Conservation (phyloP, 1,140 invertebrate genomes). For the Drosophila mayri region DNA sequence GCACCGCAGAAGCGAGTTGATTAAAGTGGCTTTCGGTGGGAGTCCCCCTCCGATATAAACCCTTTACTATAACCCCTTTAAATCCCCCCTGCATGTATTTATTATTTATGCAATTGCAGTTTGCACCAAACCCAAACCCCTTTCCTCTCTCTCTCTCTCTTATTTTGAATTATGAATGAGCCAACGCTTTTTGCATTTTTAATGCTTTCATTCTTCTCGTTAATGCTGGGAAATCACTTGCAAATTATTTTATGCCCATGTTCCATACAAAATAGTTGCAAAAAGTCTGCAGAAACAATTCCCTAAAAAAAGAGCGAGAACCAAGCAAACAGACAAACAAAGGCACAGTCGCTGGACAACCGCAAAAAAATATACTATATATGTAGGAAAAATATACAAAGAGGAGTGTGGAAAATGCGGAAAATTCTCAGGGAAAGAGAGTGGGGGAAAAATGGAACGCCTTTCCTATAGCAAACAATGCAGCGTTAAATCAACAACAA, state of each 20-base stretch:
- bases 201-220: slow-evolving; percentile 58
- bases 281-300: slow-evolving; percentile 24
- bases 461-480: slow-evolving; percentile 43
- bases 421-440: not conserved
- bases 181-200: slow-evolving; percentile 66
- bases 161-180: slow-evolving; percentile 55
- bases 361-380: slow-evolving; percentile 10
- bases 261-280: slow-evolving; percentile 39
- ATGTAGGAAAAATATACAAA: not conserved
- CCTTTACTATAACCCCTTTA: not conserved
- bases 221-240: slow-evolving; percentile 76
- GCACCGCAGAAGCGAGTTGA: slow-evolving; percentile 70
- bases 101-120: slow-evolving; percentile 48
- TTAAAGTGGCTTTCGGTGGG: slow-evolving; percentile 72
- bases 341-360: slow-evolving; percentile 46
- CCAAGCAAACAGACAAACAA: slow-evolving; percentile 42
- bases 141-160: slow-evolving; percentile 18
- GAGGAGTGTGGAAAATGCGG: not conserved
- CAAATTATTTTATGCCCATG: slow-evolving; percentile 60
- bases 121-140: slow-evolving; percentile 19
- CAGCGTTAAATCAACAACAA: slow-evolving; percentile 62
- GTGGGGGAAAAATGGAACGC: not conserved
- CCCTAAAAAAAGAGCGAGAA: slow-evolving; percentile 6
- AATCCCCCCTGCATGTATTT: slow-evolving; percentile 15
- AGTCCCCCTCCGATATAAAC: not conserved